These are phyloP conservation scores for Chrysomela aeneicollis DNA, from an alignment of 2,888 invertebrate genomes.

Conservation along the genomic window DNA sequence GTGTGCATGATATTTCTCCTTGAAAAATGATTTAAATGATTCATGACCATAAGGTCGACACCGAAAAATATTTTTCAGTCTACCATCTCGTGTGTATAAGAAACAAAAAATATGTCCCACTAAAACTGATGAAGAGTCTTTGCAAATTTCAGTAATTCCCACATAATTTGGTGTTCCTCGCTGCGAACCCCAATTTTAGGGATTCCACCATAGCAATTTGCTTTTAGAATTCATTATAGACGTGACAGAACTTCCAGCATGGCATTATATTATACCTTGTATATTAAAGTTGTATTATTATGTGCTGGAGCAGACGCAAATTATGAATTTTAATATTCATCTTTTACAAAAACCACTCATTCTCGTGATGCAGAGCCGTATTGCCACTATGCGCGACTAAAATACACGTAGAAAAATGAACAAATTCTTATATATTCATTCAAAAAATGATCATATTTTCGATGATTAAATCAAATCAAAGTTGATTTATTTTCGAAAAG, in stretches of 20 bases:
- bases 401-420: too few species aligned
- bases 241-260: constrained; percentile 32
- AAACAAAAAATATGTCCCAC: background rate
- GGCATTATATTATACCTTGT: constrained; percentile 32
- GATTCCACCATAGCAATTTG: constrained; percentile 34
- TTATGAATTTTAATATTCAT: constrained; percentile 35
- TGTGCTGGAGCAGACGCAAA: constrained; percentile 30
- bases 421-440: too few species aligned
- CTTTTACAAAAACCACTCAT: constrained; percentile 23
- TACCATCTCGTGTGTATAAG: background rate
- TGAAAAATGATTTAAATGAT: too few species aligned
- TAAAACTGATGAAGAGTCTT: constrained; percentile 3
- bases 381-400: too few species aligned
- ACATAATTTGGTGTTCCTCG: constrained; percentile 34
- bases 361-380: constrained; percentile 10
- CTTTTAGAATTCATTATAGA: constrained; percentile 34
- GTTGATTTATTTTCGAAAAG: too few species aligned
- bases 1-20: too few species aligned
- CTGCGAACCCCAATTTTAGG: constrained; percentile 32
- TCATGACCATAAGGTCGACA: too few species aligned
- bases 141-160: constrained; percentile 39
- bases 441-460: too few species aligned
- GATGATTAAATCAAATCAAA: too few species aligned
- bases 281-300: constrained; percentile 37
- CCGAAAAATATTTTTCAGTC: too few species aligned